Conservation (phyloP, 2,888 invertebrate genomes). For the Drosophila ezoana region DNA sequence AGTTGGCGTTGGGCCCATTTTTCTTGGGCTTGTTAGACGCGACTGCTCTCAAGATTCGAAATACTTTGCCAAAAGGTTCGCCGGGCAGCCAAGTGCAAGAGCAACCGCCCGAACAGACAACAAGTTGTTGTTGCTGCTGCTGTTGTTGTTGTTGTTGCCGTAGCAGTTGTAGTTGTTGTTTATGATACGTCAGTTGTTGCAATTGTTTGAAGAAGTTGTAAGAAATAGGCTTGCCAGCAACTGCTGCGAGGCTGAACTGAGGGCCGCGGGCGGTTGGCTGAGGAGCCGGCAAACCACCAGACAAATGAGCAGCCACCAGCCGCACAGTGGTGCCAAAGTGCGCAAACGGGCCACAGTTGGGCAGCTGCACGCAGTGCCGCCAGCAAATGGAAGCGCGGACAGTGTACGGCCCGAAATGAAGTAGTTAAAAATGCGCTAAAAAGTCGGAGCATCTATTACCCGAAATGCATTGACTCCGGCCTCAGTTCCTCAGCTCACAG, state of each 20-base stretch:
- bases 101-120: constrained; percentile 41
- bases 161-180: constrained; percentile 62
- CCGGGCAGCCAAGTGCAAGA: constrained; percentile 62
- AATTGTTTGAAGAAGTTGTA: constrained; percentile 80
- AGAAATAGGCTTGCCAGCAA: constrained; percentile 71
- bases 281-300: constrained; percentile 34
- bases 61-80: constrained; percentile 78
- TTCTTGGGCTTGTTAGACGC: constrained; percentile 83
- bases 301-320: constrained; percentile 60
- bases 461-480: constrained; percentile 49
- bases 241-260: constrained; percentile 20
- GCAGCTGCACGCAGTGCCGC: neutral
- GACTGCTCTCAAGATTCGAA: constrained; percentile 62
- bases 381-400: constrained; percentile 16
- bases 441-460: constrained; percentile 54
- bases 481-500: constrained; percentile 21
- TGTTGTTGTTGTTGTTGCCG: constrained; percentile 38
- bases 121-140: constrained; percentile 18
- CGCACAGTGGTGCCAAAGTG: constrained; percentile 52
- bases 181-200: constrained; percentile 71
- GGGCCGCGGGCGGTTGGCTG: constrained; percentile 28
- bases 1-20: constrained; percentile 82
- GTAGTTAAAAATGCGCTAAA: constrained; percentile 57
- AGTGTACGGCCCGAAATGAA: constrained; percentile 47
- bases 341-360: neutral